Conservation (phyloP, 2,113 vertebrate genomes). For the Sardina pilchardus region DNA sequence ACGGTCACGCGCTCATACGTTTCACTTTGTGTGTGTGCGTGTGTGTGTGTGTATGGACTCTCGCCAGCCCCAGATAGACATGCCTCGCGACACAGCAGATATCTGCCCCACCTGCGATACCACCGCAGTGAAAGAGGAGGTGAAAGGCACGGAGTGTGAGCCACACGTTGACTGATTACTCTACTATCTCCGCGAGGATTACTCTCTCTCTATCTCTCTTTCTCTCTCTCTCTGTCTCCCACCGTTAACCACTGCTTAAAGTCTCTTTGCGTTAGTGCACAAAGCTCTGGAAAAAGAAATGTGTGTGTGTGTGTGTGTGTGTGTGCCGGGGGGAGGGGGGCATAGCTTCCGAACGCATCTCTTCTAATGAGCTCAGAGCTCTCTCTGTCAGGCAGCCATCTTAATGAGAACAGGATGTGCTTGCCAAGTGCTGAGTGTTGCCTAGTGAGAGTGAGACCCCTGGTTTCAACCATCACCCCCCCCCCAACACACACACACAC, state of each 20-base stretch:
- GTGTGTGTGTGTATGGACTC: background rate
- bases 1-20: background rate
- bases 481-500: background rate
- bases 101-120: background rate
- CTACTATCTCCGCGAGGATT: background rate
- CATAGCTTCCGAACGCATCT: background rate
- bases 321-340: background rate
- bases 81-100: background rate
- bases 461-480: background rate
- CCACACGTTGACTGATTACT: slow-evolving; percentile 3
- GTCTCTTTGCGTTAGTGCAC: background rate
- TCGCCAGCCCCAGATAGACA: background rate
- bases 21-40: background rate
- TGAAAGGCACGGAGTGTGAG: background rate
- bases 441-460: background rate
- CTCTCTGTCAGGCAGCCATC: background rate
- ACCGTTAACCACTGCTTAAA: background rate
- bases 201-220: too few relatives aligned
- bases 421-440: background rate
- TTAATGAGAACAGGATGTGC: slow-evolving; percentile 11
- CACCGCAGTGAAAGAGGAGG: background rate
- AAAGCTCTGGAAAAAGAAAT: background rate
- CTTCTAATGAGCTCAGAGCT: background rate
- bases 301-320: too few relatives aligned
- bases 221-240: background rate